Conservation (phyloP, 2,888 invertebrate genomes). For the Leptopilina myrica region DNA sequence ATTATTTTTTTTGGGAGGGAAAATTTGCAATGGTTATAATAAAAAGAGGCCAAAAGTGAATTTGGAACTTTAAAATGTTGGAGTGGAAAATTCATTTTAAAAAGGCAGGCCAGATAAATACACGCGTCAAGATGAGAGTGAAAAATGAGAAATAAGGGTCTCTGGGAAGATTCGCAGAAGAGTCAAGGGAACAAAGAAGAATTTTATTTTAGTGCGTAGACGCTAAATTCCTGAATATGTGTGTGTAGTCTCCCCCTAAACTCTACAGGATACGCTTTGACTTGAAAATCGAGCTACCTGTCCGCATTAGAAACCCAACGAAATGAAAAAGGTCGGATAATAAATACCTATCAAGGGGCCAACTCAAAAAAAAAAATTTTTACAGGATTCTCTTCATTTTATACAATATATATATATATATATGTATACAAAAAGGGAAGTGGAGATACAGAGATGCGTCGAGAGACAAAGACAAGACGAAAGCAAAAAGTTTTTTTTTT, state of each 20-base stretch:
- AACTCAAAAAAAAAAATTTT: slow-evolving; percentile 3
- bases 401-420: not conserved
- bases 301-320: slow-evolving; percentile 19
- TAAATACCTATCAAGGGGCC: slow-evolving; percentile 30
- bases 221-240: slow-evolving; percentile 27
- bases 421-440: too few species aligned
- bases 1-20: too few species aligned
- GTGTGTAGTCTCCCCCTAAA: not conserved
- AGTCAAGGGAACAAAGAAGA: slow-evolving; percentile 26
- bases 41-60: too few species aligned
- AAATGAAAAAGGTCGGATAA: slow-evolving; percentile 36
- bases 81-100: too few species aligned
- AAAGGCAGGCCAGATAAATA: too few species aligned
- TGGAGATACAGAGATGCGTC: not conserved
- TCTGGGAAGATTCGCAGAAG: not conserved
- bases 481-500: too few species aligned
- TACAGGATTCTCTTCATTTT: not conserved
- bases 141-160: too few species aligned
- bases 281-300: slow-evolving; percentile 37
- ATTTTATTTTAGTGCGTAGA: slow-evolving; percentile 4
- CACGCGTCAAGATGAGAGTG: too few species aligned
- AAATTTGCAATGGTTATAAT: too few species aligned
- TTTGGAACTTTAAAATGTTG: too few species aligned
- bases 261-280: slow-evolving; percentile 29
- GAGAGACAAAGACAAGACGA: too few species aligned